Evolutionary conservation across 2,113 vertebrate species (phyloP), one percentile per base, ranked within the genome.

Genomic region (Amblyopsis rosae): DNA sequence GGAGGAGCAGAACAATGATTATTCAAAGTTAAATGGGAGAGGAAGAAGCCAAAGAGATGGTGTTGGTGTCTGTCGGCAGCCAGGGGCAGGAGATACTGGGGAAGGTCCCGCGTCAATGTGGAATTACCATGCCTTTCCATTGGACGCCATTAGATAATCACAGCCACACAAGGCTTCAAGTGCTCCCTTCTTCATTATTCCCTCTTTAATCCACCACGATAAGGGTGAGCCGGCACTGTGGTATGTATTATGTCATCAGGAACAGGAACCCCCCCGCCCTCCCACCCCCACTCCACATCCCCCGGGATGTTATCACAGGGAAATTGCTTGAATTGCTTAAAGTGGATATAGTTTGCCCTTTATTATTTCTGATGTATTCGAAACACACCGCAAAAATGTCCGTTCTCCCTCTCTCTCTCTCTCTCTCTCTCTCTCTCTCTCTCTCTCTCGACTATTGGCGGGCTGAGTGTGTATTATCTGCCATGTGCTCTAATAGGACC

Each of bases 141-240:
- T 86, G 85, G 85, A 86, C 77, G 86, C 90, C 78, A 89, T 91
- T 91, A 90, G 89, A 92, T 93, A 92, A 92, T 93, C 88, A 89
- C 90, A 91, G 75, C 91, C 92, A 93, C 92, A 93, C 90, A 93
- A 88, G 91, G 88, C 88, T 92, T 82, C 75, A 81, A 41, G 7
- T 8, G 35, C 88, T 82, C 82, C 88, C 88, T 77, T 72, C 89
- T 90, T 90, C 86, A 92, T 91, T 90, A 88, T 90, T 89, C 84
- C 75, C 81, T 86, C 7, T 89, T 90, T 93, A 93, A 93, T 92
- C 91, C 91, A 47, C 79, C 51, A 86, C 77, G 91, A 92, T 93
- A 93, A 91, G 84, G 86, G 70, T 72, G 68, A 53, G 82, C 78
- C 64, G 73, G 86, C 81, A 60, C 35, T 41, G 35, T 41, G 35